Evolutionary conservation across 2,113 vertebrate species (phyloP).

Genomic region (Nannobrachium achirus): DNA sequence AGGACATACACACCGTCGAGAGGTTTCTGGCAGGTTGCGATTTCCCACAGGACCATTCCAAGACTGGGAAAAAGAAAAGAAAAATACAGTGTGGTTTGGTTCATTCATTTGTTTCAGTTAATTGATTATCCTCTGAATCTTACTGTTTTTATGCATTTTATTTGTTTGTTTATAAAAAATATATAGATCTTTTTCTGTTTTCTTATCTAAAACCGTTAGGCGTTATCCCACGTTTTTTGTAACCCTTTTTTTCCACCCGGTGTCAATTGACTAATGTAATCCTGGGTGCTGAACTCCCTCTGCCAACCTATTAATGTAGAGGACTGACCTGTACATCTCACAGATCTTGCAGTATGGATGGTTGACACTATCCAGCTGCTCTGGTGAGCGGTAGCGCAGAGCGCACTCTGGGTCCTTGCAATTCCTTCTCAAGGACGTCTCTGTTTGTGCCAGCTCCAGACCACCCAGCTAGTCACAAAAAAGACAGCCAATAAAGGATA

Average conservation of each 20-base stretch:
- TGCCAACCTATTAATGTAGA: too few species aligned
- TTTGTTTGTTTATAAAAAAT: too few species aligned
- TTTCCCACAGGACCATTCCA: conserved; percentile 90
- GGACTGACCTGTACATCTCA: conserved; percentile 89
- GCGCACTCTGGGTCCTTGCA: conserved; percentile 32
- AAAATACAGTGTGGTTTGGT: neutral
- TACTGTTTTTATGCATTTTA: neutral
- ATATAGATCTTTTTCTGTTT: too few species aligned
- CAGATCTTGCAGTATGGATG: conserved; percentile 74
- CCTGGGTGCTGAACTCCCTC: too few species aligned
- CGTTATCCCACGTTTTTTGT: too few species aligned
- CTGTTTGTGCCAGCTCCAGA: conserved; percentile 86
- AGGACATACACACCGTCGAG: conserved; percentile 81
- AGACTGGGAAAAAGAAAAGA: conserved; percentile 80
- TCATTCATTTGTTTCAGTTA: neutral
- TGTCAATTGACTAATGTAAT: neutral
- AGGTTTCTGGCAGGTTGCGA: conserved; percentile 80
- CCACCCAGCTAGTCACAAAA: conserved; percentile 80
- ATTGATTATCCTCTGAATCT: neutral
- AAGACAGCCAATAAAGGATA: neutral
- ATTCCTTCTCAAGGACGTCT: conserved; percentile 81
- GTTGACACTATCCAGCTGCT: conserved; percentile 74
- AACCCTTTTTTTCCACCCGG: neutral
- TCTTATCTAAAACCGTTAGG: too few species aligned
- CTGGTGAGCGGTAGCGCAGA: conserved; percentile 78